Conservation (phyloP, 2,113 vertebrate species). For the Antidorcas marsupialis region DNA sequence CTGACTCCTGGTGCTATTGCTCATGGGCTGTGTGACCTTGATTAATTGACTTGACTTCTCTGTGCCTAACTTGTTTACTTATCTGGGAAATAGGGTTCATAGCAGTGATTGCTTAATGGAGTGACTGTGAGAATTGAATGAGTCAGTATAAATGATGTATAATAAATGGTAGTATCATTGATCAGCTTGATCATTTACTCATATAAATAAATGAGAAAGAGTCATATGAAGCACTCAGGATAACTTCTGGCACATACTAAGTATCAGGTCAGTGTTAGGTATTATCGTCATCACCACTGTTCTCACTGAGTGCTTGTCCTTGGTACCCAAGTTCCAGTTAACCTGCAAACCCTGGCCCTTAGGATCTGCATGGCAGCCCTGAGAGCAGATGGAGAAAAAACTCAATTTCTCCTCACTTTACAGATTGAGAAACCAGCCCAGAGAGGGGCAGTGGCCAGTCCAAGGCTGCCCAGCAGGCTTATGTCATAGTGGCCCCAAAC, state of each 20-base stretch:
- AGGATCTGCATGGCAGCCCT: not conserved
- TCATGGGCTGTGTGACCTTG: not conserved
- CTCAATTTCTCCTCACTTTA: not conserved
- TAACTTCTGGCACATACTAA: not conserved
- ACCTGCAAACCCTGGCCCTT: not conserved
- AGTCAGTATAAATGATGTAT: not conserved
- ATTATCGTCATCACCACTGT: rapidly evolving
- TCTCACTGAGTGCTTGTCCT: not conserved
- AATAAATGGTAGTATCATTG: not conserved
- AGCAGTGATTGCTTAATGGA: not conserved
- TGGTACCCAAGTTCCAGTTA: not conserved
- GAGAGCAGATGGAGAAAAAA: not conserved
- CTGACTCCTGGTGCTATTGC: not conserved
- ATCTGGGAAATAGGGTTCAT: not conserved
- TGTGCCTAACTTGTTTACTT: not conserved
- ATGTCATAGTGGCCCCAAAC: not conserved
- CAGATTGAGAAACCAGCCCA: not conserved
- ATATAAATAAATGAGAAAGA: not conserved
- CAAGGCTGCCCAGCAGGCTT: not conserved
- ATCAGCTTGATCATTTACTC: not conserved
- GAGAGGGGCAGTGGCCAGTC: not conserved
- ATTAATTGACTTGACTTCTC: not conserved
- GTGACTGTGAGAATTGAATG: not conserved
- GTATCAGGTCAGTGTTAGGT: not conserved
- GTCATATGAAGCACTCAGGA: not conserved